Conservation (phyloP, 2,113 vertebrate species). For the Tragelaphus scriptus region DNA sequence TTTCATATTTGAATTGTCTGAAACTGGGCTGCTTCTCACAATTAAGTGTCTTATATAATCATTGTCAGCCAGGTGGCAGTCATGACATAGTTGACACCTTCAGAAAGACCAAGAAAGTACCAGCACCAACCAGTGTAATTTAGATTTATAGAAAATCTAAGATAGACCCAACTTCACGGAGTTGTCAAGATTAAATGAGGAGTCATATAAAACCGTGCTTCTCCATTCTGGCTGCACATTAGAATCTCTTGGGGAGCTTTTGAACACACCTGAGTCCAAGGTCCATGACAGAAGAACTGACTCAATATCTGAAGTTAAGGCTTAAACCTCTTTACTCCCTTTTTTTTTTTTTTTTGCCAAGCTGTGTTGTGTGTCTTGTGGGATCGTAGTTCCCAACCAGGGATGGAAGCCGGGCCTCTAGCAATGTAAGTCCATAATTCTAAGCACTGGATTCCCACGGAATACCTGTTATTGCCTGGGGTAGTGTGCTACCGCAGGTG, state of each 20-base stretch:
- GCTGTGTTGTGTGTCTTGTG: neutral
- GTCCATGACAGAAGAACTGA: neutral
- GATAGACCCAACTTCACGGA: neutral
- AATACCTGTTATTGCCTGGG: neutral
- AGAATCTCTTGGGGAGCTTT: neutral
- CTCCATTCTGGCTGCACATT: neutral
- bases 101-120: neutral
- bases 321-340: neutral
- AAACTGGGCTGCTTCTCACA: neutral
- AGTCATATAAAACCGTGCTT: neutral
- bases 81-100: neutral
- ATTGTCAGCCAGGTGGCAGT: neutral
- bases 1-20: slow-evolving; percentile 3
- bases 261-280: neutral
- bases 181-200: neutral
- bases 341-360: neutral
- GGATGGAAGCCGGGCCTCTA: neutral
- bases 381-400: neutral
- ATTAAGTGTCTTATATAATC: neutral
- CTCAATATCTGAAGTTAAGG: neutral
- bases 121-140: neutral
- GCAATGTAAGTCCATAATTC: neutral
- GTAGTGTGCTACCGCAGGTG: neutral
- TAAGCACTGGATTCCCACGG: neutral
- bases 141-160: neutral